Evolutionary conservation across 2,113 vertebrate genomes (phyloP), one percentile per base, ranked within the genome.

Genomic region (Calonectris borealis): DNA sequence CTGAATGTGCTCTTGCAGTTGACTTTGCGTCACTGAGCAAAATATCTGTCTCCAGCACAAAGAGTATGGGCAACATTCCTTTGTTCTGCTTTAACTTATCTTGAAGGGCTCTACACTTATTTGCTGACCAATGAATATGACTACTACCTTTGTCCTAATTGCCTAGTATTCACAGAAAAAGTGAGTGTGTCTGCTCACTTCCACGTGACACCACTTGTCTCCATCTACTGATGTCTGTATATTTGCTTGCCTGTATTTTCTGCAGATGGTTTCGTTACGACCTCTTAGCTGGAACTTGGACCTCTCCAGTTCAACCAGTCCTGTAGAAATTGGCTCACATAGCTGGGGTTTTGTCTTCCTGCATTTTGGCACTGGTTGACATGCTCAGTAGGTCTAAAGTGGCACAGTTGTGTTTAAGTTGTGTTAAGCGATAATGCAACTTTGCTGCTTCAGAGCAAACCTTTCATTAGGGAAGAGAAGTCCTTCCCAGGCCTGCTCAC

Each of bases 31-130:
- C 82, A 58, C 66, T 62, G 85, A 80, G 82, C 44, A 68, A 89
- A 94, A 12, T 49, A 13, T 0, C 49, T 72, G 87, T 85, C 52
- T 91, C 60, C 0, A 1, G 62, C 91, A 90, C 91, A 72, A 87
- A 81, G 49, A 91, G 79, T 83, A 48, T 42, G 75, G 86, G 91
- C 78, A 77, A 17, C 0, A 1, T 84, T 92, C 89, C 65, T 94
- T 96, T 92, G 64, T 95, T 95, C 87, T 90, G 91, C 95, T 95
- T 90, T 88, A 84, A 95, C 57, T 93, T 79, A 65, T 25, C 94
- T 92, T 6, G 46, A 96, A 96, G 96, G 97, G 96, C 94, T 97
- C 83, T 94, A 75, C 64, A 32, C 16, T 93, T 81, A 44, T 76
- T 22, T 90, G 84, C 78, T 95, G 89, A 95, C 91, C 84, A 95